Base-by-base conservation (phyloP, 2,113 vertebrate species). In the Laterallus jamaicensis region DNA sequence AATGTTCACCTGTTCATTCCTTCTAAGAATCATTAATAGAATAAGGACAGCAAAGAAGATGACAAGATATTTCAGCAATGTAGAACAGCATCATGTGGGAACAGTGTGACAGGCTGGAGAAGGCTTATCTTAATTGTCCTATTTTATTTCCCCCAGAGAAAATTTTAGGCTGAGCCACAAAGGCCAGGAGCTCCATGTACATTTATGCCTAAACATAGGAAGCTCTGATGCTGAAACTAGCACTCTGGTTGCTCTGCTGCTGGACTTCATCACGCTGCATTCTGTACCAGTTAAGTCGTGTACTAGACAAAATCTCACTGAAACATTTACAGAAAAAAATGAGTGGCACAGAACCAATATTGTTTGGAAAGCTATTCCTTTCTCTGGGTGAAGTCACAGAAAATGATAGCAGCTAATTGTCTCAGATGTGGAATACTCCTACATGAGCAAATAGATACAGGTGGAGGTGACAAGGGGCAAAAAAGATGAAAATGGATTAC, bases 11-110 rank as follows among this genome's bases (percentile, higher is more conserved):
- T 80, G n/a, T 26, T 77, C 68, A 68, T 47, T 75, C 60, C 74
- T 82, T 66, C 1, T 47, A 71, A 77, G 44, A 91, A 93, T 86
- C 56, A 52, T 78, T 55, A 89, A 12, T 56, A 83, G 35, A 68
- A 5, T 32, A 94, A 90, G 64, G 59, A 86, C 42, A 93, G 52
- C 0, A 4, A 85, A 75, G 49, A 76, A 68, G 50, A 82, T 76
- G 59, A 83, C 71, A 80, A 39, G 75, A 77, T 47, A 91, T 90
- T 88, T 58, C 78, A 90, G 67, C 75, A 69, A 64, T 93, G 87
- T 80, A 44, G 42, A 92, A 68, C 31, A 64, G 32, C 62, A 5
- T 32, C 76, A 82, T 68, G 78, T 11, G 66, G 84, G 54, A 89
- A 82, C 28, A 85, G 58, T 13, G 44, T 40, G 78, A 87, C 58